Percentiles rank a stretch among this genome's conserved stretches.
phyloP scores from a whole-genome alignment of 2,113 vertebrate genomes.

The Lophura nycthemera region DNA sequence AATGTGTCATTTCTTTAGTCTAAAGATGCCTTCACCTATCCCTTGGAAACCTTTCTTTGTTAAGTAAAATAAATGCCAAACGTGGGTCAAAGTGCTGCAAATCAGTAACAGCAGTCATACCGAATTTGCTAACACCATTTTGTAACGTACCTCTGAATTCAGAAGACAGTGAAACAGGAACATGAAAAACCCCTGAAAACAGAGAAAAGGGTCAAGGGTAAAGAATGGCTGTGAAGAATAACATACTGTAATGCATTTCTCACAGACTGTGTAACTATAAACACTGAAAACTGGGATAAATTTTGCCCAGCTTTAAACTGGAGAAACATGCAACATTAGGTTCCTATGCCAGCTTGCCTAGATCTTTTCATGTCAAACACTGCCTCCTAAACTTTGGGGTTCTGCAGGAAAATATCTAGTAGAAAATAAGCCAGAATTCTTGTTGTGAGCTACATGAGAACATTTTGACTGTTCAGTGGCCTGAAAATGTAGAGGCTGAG shows the following conservation, averaged over 20 bases:
- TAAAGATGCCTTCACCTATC: neutral
- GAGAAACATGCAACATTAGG: neutral
- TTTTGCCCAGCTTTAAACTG: neutral
- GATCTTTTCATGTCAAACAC: neutral
- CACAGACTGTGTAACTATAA: neutral
- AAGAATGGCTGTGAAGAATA: neutral
- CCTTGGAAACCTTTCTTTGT: neutral
- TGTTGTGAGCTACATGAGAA: neutral
- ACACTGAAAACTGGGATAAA: neutral
- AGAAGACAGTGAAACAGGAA: constrained; percentile 98
- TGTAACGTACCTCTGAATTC: constrained; percentile 92
- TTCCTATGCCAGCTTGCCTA: neutral
- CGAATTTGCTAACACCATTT: neutral
- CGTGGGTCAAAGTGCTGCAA: neutral
- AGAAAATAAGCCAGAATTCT: neutral
- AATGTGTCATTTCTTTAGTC: neutral
- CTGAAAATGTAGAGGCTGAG: neutral
- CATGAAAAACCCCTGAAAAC: constrained; percentile 93
- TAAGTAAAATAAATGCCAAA: neutral
- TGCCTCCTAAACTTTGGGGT: neutral
- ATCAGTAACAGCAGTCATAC: neutral
- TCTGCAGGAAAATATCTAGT: neutral
- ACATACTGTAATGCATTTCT: neutral
- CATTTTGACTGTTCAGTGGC: neutral
- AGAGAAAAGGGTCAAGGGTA: neutral